These are phyloP conservation scores for Nezara viridula DNA, from an alignment of 2,888 invertebrate species.

Conservation along the genomic window DNA sequence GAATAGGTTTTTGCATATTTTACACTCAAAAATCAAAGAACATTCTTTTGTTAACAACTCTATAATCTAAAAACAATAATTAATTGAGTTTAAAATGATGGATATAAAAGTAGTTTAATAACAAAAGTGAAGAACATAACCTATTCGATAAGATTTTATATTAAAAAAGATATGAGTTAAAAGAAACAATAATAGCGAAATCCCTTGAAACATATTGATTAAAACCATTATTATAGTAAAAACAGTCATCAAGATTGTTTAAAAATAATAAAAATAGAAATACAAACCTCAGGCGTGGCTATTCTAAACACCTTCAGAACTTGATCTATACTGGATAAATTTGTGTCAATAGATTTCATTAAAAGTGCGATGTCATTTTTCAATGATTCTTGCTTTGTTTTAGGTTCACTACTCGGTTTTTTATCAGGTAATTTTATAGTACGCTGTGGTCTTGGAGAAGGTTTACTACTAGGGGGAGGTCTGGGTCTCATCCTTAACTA, in stretches of 20 bases:
- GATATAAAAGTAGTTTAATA: neutral
- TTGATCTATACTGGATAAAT: slow-evolving; percentile 79
- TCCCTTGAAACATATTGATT: neutral
- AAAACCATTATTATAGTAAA: slow-evolving; percentile 27
- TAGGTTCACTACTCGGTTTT: slow-evolving; percentile 44
- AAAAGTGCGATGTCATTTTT: slow-evolving; percentile 70
- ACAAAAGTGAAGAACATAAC: slow-evolving; percentile 59
- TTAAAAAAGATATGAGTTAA: neutral
- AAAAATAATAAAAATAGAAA: slow-evolving; percentile 6
- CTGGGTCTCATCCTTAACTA: slow-evolving; percentile 50
- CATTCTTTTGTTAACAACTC: slow-evolving; percentile 85
- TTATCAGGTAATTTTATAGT: slow-evolving; percentile 31
- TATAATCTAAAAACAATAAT: slow-evolving; percentile 74
- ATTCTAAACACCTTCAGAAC: slow-evolving; percentile 72
- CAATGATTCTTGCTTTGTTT: slow-evolving; percentile 36
- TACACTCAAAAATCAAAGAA: slow-evolving; percentile 91
- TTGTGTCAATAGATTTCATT: slow-evolving; percentile 78
- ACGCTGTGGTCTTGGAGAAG: slow-evolving; percentile 53
- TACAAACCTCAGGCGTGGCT: slow-evolving; percentile 66
- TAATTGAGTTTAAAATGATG: slow-evolving; percentile 1
- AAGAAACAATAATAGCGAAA: neutral
- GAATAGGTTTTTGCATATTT: slow-evolving; percentile 87
- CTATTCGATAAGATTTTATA: neutral
- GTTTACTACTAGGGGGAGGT: slow-evolving; percentile 26
- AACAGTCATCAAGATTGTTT: neutral